Base-by-base conservation (phyloP, 2,888 invertebrate species). In the Coleophora flavipennella region DNA sequence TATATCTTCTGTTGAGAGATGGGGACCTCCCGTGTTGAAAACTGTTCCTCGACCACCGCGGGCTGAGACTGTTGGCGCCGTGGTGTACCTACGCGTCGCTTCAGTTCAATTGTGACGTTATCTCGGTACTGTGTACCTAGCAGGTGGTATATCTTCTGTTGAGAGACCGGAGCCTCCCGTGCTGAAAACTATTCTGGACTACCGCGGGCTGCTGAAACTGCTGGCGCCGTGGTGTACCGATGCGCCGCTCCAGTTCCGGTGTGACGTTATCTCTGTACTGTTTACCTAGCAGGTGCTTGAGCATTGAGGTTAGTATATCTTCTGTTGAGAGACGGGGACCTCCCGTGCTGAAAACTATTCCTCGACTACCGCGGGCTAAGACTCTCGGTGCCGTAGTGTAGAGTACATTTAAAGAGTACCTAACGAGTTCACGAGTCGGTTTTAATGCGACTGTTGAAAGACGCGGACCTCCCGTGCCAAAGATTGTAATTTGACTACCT, bases 221-320 rank as follows among this genome's bases (percentile, higher is more conserved):
- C 86, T 99, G 41, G 95, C 96, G 84, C 95, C 94, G 25, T 98
- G 98, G 92, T 96, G 97, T 89, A 89, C 90, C 42, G 94, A 95
- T 59, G 87, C 90, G 1, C 86, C 89, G 13, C 59, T 75, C 0
- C 72, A 79, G 39, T 81, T 85, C 53, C 83, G 75, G 69, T 86
- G 55, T 33, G 74, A 70, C n/a, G n/a, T n/a, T n/a, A n/a, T n/a
- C n/a, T n/a, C n/a, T n/a, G n/a, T n/a, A n/a, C n/a, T n/a, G n/a
- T n/a, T n/a, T n/a, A n/a, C n/a, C n/a, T n/a, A n/a, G n/a, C n/a
- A n/a, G n/a, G n/a, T n/a, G n/a, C n/a, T n/a, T n/a, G n/a, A n/a
- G n/a, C n/a, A n/a, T n/a, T n/a, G n/a, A n/a, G n/a, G n/a, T n/a
- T n/a, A n/a, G n/a, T n/a, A n/a, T n/a, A n/a, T n/a, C n/a, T n/a